A percentile compares a stretch with the other conserved stretches of the same genome.
Evolutionary conservation across 35 echinoderm and acorn worm genomes (phyloP).

Genomic region (Stichopus chloronotus): DNA sequence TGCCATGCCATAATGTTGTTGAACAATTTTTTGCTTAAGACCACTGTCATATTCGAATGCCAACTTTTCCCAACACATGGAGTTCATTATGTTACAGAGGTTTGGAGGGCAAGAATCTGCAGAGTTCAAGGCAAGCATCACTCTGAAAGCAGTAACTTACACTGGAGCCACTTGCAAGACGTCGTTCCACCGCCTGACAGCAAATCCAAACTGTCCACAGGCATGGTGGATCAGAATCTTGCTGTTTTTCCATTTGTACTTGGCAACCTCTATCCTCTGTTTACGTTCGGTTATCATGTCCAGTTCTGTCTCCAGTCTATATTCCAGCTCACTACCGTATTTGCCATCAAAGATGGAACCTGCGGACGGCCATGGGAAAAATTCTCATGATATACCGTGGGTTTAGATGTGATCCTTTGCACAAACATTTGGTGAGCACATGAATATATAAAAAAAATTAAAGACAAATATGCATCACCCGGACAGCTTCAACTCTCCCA

Average conservation of each 20-base stretch:
- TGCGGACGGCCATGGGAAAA: not conserved
- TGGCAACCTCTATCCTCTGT: slow-evolving; percentile 84
- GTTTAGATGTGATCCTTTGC: not conserved
- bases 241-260: slow-evolving; percentile 95
- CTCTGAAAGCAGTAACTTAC: slow-evolving; percentile 44
- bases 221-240: slow-evolving; percentile 81
- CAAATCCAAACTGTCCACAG: slow-evolving; percentile 79
- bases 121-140: not conserved
- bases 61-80: too few species aligned
- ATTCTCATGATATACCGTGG: not conserved
- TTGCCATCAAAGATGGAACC: slow-evolving; percentile 90
- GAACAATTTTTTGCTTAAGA: too few species aligned
- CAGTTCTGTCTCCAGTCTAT: slow-evolving; percentile 82
- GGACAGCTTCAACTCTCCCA: too few species aligned
- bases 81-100: not conserved
- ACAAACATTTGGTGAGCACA: not conserved
- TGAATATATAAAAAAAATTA: not conserved
- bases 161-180: slow-evolving; percentile 60
- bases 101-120: not conserved
- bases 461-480: not conserved
- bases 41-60: too few species aligned
- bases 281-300: slow-evolving; percentile 81
- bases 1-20: too few species aligned
- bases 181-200: slow-evolving; percentile 85
- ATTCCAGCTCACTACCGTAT: slow-evolving; percentile 94